A percentile compares a stretch with the other conserved stretches of the same genome.
phyloP scores from a whole-genome alignment of 2,888 invertebrate species.

The Drosophila tripunctata region DNA sequence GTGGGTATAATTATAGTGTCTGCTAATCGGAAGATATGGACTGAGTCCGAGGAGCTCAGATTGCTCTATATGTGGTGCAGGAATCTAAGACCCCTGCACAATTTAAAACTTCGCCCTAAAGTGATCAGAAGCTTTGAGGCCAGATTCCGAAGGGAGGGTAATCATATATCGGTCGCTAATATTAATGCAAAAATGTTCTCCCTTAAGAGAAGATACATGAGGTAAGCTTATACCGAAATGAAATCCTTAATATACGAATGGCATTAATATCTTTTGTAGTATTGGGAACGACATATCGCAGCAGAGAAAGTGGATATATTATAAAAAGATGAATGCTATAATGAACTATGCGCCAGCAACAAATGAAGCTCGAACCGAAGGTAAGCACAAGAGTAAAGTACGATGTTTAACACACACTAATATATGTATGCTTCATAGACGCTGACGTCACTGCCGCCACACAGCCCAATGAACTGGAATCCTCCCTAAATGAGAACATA shows the following conservation, averaged over 20 bases:
- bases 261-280: not conserved
- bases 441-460: not conserved
- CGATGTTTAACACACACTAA: too few relatives aligned
- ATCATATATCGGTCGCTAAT: not conserved
- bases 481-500: not conserved
- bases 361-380: not conserved
- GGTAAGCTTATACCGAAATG: slow-evolving; percentile 13
- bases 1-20: slow-evolving; percentile 26
- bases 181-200: slow-evolving; percentile 41
- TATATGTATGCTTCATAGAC: not conserved
- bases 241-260: not conserved
- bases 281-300: not conserved
- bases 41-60: slow-evolving; percentile 8
- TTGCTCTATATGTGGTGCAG: slow-evolving; percentile 32
- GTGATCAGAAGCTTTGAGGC: slow-evolving; percentile 7
- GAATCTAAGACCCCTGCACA: not conserved
- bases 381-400: not conserved
- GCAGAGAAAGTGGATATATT: slow-evolving; percentile 9
- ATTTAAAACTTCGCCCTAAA: not conserved
- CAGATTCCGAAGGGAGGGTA: slow-evolving; percentile 21
- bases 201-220: slow-evolving; percentile 27
- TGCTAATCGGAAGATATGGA: slow-evolving; percentile 15
- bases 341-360: not conserved
- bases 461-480: slow-evolving; percentile 12
- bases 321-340: slow-evolving; percentile 13